Conservation (phyloP, 2,113 vertebrate species). For the Chaetodon auriga region DNA sequence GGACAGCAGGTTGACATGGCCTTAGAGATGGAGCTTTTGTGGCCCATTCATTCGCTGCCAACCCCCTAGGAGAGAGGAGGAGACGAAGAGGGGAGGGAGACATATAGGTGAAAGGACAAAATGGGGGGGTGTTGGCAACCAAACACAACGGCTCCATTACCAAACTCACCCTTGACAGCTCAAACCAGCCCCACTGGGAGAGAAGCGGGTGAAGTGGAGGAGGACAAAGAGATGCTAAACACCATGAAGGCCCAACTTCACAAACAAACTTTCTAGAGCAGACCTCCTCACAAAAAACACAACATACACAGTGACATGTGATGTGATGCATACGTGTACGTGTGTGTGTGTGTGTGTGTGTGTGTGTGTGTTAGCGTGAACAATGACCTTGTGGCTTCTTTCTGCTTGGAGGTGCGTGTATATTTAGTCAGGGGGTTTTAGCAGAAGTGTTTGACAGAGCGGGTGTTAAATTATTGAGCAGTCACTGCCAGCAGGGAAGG, state of each 20-base stretch:
- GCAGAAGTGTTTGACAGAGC: conserved; percentile 56
- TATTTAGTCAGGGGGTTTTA: conserved; percentile 62
- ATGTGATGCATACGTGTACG: background rate
- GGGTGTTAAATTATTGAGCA: conserved; percentile 71
- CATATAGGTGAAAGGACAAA: conserved; percentile 37
- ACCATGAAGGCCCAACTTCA: conserved; percentile 30
- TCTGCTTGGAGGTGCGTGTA: conserved; percentile 46
- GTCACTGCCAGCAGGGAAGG: conserved; percentile 52
- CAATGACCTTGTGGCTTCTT: conserved; percentile 49
- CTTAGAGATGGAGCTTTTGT: conserved; percentile 36
- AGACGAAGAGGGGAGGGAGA: background rate
- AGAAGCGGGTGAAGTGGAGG: conserved; percentile 18
- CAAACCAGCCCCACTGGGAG: conserved; percentile 21
- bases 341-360: background rate
- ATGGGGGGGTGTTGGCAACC: conserved; percentile 4
- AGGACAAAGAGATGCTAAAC: conserved; percentile 41
- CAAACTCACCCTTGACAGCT: conserved; percentile 41
- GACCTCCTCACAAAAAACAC: conserved; percentile 9
- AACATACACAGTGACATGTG: conserved; percentile 1
- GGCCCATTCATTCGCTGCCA: conserved; percentile 54
- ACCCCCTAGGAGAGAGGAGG: background rate
- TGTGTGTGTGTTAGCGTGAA: conserved; percentile 10
- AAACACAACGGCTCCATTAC: conserved; percentile 51
- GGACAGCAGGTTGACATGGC: conserved; percentile 42
- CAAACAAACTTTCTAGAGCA: conserved; percentile 27